Evolutionary conservation across 1,140 invertebrate genomes (phyloP).

Genomic region (Bemisia tabaci): DNA sequence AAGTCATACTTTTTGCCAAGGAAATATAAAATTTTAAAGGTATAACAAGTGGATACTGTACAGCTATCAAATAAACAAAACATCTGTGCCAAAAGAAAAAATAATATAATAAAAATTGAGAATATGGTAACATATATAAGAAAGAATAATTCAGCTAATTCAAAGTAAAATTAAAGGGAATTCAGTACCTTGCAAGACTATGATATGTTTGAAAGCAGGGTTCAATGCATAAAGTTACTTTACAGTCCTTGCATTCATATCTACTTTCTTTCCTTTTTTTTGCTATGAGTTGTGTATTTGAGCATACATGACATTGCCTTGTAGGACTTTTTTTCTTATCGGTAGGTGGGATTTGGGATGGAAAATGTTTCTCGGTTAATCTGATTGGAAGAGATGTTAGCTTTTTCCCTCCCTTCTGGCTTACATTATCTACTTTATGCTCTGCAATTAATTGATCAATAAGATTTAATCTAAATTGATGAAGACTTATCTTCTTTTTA

Average conservation of each 20-base stretch:
- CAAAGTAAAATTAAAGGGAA: no score
- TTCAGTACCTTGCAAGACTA: background rate
- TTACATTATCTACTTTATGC: conserved; percentile 1
- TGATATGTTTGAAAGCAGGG: background rate
- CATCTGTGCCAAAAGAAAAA: no score
- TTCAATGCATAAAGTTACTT: background rate
- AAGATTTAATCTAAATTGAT: conserved; percentile 11
- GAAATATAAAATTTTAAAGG: no score
- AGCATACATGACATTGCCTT: background rate
- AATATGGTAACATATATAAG: no score
- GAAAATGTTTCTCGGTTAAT: background rate
- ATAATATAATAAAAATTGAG: no score
- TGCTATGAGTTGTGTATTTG: background rate
- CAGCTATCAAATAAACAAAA: no score
- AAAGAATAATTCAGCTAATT: no score
- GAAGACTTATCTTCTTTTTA: conserved; percentile 3
- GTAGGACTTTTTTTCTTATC: background rate
- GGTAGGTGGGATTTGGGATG: background rate
- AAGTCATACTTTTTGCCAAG: no score
- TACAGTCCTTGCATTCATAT: background rate
- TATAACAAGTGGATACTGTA: no score
- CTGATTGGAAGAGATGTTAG: background rate
- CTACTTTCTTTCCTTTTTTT: background rate
- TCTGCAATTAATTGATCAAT: conserved; percentile 9
- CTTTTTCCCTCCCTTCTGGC: background rate